Base-by-base conservation (phyloP, 2,113 vertebrate species). In the Macrotis lagotis region DNA sequence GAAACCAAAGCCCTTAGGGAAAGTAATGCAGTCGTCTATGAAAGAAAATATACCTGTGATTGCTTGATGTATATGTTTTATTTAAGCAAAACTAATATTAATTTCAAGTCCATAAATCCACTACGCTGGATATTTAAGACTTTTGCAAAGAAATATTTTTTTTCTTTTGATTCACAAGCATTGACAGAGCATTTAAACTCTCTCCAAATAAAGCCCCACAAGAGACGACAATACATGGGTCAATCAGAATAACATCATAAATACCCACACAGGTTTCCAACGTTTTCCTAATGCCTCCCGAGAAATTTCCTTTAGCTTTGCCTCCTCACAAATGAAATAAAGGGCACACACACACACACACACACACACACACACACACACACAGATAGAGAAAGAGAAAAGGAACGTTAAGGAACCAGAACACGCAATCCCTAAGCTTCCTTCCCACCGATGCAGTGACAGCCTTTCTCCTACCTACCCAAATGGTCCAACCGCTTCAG, bases 1-100 rank as follows among this genome's bases (percentile, higher is more conserved):
- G 97, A 98, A 97, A 97, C 98, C 98, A 98, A 98, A 99, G 98
- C 98, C 98, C 94, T 97, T 97, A 92, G 97, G 97, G 98, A 97
- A 98, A 98, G 98, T 98, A 97, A 98, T 95, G 96, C 96, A 97
- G 95, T 97, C 97, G 96, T 97, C 97, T 95, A 92, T n/a, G 50
- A 91, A 95, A 95, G 91, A 97, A 97, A 97, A 96, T 97, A 95
- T 96, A 92, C 90, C 94, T 97, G 96, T 94, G 93, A 92, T 97
- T 90, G 89, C 89, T 48, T 90, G 48, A 48, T 90, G 25, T 90
- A 90, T 55, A 96, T 96, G 93, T 96, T 91, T 91, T 91, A 96
- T 97, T 96, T 94, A 96, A 97, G 96, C 66, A 93, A 96, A 97
- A 95, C 97, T 95, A 94, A 59, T 90, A 94, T 92, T 95, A 95